Evolutionary conservation across 2,797 vertebrate genomes (phyloP), one percentile per base, ranked within the genome.

Genomic region (Clarias pachynema): DNA sequence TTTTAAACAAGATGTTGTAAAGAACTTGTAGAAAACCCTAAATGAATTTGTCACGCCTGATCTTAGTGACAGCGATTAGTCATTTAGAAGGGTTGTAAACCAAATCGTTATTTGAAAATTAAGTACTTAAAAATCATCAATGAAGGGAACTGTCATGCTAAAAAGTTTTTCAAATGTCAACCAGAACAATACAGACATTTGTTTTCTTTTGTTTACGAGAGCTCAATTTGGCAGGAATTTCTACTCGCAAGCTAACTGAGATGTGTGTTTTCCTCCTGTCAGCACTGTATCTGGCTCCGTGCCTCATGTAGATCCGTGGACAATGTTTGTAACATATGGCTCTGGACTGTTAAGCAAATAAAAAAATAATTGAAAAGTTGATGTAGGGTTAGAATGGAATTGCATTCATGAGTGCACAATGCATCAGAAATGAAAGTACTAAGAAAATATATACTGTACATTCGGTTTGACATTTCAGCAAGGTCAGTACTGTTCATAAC

Each of bases 191-290:
- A 69, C 40, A 78, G 60, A 77, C 65, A 83, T 81, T 86, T 85
- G 85, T 88, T 81, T 86, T 88, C 68, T 74, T 86, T 66, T 37
- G 73, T 77, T 88, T 85, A 86, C 81, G 53, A 90, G 83, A 82
- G 70, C 73, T 86, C 26, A 72, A 74, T 75, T 82, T 86, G 78
- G 82, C 88, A 88, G 40, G 62, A 8, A 66, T 14, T 22, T 66
- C 63, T 66, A 53, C 62, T 26, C 31, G 79, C 69, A 81, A 79
- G 18, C 53, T 53, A 44, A 31, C 81, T 68, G 22, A 63, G 83
- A 66, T 81, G 75, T 86, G 40, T 80, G 78, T 79, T 15, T 81
- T 80, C 22, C 75, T 56, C 14, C 79, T 62, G 75, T 84, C 60
- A 68, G 40, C 31, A 62, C 66, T 74, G 60, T 62, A 88, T 75